These are phyloP conservation scores for Hypomecis punctinalis DNA, from an alignment of 2,888 invertebrate species.

Conservation along the genomic window DNA sequence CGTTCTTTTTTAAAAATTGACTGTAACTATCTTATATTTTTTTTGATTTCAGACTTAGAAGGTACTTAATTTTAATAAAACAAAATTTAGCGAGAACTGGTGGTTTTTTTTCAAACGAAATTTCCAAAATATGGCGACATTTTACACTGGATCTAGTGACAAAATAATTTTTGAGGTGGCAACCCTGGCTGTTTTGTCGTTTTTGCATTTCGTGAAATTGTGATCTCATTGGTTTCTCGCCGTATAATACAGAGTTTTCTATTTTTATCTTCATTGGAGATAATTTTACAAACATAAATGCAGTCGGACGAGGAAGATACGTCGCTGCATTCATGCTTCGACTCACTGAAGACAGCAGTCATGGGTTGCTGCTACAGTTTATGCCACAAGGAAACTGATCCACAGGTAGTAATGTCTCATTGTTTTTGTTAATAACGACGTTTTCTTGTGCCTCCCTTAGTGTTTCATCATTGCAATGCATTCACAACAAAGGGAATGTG, in stretches of 20 bases:
- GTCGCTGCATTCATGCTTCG: slow-evolving; percentile 81
- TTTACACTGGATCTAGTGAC: too few relatives aligned
- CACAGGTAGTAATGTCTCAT: slow-evolving; percentile 82
- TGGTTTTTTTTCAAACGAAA: too few relatives aligned
- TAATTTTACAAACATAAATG: slow-evolving; percentile 76
- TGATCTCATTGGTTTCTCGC: slow-evolving; percentile 42
- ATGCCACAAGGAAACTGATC: slow-evolving; percentile 88
- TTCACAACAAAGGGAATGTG: slow-evolving; percentile 20
- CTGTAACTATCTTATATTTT: too few relatives aligned
- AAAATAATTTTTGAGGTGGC: too few relatives aligned
- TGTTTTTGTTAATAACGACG: slow-evolving; percentile 24
- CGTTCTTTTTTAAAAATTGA: too few relatives aligned
- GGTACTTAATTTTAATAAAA: too few relatives aligned
- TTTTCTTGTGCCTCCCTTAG: slow-evolving; percentile 12
- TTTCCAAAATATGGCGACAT: too few relatives aligned
- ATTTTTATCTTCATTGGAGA: slow-evolving; percentile 72
- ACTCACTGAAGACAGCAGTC: slow-evolving; percentile 76
- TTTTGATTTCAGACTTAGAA: too few relatives aligned
- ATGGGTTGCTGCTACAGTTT: slow-evolving; percentile 91
- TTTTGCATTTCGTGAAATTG: slow-evolving; percentile 25
- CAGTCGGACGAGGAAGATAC: slow-evolving; percentile 78
- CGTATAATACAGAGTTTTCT: slow-evolving; percentile 71
- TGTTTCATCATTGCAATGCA: slow-evolving; percentile 25
- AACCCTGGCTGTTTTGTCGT: slow-evolving; percentile 22
- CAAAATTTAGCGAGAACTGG: too few relatives aligned